Evolutionary conservation across 2,888 invertebrate genomes (phyloP).

Genomic region (Trichopoda pennipes): DNA sequence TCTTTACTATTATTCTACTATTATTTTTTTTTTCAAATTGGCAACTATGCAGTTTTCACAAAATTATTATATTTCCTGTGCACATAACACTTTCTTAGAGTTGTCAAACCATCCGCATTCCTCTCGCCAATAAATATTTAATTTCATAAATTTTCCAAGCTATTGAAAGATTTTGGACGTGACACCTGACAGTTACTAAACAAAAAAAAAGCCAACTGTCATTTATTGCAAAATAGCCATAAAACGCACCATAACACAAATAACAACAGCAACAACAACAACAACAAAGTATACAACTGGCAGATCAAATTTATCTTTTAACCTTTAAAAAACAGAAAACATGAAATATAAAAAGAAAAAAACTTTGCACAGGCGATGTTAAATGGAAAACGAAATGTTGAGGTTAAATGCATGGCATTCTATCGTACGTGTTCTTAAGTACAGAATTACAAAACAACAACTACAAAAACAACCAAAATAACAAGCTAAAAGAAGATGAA

Average conservation of each 20-base stretch:
- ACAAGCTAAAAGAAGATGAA: background rate
- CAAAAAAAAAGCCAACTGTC: constrained; percentile 10
- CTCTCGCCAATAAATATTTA: background rate
- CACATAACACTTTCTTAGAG: too few relatives aligned
- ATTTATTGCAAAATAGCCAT: constrained; percentile 1
- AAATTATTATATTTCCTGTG: too few relatives aligned
- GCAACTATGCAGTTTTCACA: too few relatives aligned
- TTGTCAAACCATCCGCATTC: too few relatives aligned
- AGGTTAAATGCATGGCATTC: constrained; percentile 48
- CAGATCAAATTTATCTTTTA: background rate
- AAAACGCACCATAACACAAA: background rate
- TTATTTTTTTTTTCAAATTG: too few relatives aligned
- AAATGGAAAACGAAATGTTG: constrained; percentile 21
- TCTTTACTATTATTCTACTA: too few relatives aligned
- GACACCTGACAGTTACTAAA: constrained; percentile 15
- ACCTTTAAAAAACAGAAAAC: background rate
- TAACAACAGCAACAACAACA: background rate
- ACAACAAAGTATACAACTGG: background rate
- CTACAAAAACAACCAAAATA: too few relatives aligned
- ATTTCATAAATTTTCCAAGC: constrained; percentile 2
- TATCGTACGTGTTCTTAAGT: constrained; percentile 26
- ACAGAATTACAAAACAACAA: background rate
- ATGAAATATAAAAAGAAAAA: background rate
- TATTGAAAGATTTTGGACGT: constrained; percentile 12
- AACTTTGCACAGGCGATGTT: background rate